Evolutionary conservation across 1,140 invertebrate genomes (phyloP), one percentile per base, ranked within the genome.

Genomic region (Drosophila sucinea): DNA sequence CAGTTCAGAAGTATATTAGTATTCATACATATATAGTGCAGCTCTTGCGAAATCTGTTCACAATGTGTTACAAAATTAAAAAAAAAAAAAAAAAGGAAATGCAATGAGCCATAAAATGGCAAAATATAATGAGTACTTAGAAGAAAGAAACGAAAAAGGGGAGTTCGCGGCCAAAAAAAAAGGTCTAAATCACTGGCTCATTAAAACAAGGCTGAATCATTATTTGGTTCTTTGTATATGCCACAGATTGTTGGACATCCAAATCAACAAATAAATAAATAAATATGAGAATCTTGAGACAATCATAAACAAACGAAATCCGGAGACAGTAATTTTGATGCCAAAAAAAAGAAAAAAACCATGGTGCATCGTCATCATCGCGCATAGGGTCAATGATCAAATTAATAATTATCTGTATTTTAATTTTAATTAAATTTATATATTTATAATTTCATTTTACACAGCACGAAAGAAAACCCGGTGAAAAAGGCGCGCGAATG

Each of bases 41-140:
- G 55, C 83, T 79, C 64, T 51, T 67, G 65, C 77, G 77, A 87
- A 87, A 87, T 87, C 77, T 89, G 83, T 69, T 67, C 80, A 87
- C 83, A 87, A 87, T 86, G 79, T 86, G 83, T 77, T 82, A 77
- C 83, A 83, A 76, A 82, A 66, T 69, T 64, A 51, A 58, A 57
- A 51, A 54, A 56, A 63, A n/a, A 6, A 41, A 7, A 73, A 38
- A 60, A 65, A 56, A 76, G 60, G 47, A 38, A 38, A 38, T 38
- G 67, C 58, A 61, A 77, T 77, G 75, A 75, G 74, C 57, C 74
- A 51, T 77, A 56, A 71, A 77, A 67, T 56, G 44, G 56, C 54
- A 68, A 55, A 47, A 33, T 33, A 23, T 47, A 38, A 25, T 44
- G 38, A 17, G 54, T 44, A 17, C 17, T 17, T 17, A 33, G 11